Evolutionary conservation across 2,888 invertebrate species (phyloP).

Genomic region (Amorpha juglandis): DNA sequence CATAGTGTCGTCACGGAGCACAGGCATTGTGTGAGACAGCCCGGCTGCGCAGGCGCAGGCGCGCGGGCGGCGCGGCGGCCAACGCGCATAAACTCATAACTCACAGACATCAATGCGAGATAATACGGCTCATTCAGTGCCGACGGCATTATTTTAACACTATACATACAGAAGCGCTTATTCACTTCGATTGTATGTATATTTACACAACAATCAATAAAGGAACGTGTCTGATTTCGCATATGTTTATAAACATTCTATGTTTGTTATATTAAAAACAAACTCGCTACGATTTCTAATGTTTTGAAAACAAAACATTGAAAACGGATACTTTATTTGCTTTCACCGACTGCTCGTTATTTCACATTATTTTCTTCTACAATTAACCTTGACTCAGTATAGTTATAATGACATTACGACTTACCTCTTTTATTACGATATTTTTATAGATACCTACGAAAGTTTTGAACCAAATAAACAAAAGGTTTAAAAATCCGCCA

Average conservation of each 20-base stretch:
- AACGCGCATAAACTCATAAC: slow-evolving; percentile 57
- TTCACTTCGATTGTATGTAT: slow-evolving; percentile 22
- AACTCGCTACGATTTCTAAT: slow-evolving; percentile 20
- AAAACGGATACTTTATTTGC: slow-evolving; percentile 18
- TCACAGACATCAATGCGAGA: slow-evolving; percentile 52
- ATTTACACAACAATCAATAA: slow-evolving; percentile 27
- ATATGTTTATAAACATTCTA: slow-evolving; percentile 20
- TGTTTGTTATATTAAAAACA: slow-evolving; percentile 19
- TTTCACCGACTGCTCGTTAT: slow-evolving; percentile 5
- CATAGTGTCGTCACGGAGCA: slow-evolving; percentile 56
- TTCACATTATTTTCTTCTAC: not conserved
- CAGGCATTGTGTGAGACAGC: slow-evolving; percentile 66
- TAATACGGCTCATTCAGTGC: slow-evolving; percentile 67
- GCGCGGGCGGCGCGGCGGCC: slow-evolving; percentile 35
- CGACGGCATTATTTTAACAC: slow-evolving; percentile 54
- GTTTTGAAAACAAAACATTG: slow-evolving; percentile 22
- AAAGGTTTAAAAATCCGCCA: too few relatives aligned
- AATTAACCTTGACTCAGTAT: not conserved
- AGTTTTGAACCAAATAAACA: too few relatives aligned
- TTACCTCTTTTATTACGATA: too few relatives aligned
- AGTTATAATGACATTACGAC: too few relatives aligned
- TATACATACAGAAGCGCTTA: slow-evolving; percentile 31
- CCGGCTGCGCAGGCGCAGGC: slow-evolving; percentile 55
- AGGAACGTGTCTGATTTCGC: slow-evolving; percentile 14
- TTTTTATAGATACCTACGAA: too few relatives aligned